These are phyloP conservation scores for Leptosomus discolor DNA, from an alignment of 2,113 vertebrate genomes.

Conservation along the genomic window DNA sequence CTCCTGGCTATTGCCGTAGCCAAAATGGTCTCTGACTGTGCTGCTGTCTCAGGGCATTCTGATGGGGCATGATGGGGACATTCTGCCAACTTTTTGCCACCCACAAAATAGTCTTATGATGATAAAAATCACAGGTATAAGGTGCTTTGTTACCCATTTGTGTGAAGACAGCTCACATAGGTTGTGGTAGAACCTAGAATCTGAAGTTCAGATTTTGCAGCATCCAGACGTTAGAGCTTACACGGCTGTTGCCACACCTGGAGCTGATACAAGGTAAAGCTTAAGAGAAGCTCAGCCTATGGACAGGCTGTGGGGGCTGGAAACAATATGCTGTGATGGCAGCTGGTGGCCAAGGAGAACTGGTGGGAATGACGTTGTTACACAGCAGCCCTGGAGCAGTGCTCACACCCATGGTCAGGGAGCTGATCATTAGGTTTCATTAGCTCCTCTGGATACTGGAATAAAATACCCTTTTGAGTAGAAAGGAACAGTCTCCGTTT, in stretches of 20 bases:
- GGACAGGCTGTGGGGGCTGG: background rate
- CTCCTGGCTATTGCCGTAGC: fast-evolving
- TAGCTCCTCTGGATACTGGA: background rate
- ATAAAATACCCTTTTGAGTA: background rate
- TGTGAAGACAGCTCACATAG: background rate
- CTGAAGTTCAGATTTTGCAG: background rate
- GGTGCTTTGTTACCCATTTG: background rate
- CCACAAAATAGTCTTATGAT: background rate
- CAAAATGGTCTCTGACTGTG: background rate
- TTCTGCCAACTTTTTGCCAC: background rate
- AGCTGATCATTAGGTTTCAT: background rate
- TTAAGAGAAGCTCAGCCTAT: background rate
- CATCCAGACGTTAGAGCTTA: background rate
- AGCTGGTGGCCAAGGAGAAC: background rate
- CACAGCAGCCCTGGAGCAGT: fast-evolving
- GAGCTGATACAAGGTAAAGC: background rate
- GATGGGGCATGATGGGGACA: background rate
- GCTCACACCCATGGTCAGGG: background rate
- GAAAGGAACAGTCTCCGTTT: background rate
- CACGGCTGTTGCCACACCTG: background rate
- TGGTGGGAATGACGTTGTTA: no score
- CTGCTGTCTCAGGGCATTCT: background rate
- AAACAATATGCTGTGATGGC: background rate
- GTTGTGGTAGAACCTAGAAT: background rate
- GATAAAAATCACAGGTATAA: background rate